phyloP scores from a whole-genome alignment of 2,888 invertebrate genomes.

The Chloroclystis v-ata region DNA sequence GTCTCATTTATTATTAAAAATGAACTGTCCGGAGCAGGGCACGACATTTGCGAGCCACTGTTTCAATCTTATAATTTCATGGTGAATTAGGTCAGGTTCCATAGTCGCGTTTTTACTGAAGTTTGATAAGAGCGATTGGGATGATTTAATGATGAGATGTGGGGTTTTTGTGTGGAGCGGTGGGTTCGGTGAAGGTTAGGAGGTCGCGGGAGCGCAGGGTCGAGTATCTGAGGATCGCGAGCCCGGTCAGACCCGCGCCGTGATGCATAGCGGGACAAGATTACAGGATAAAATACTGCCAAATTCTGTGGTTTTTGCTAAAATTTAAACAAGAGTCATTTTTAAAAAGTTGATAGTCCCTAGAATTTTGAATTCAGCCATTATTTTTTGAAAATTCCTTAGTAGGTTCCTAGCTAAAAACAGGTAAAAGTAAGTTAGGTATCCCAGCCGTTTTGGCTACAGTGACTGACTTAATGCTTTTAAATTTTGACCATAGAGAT shows the following conservation, averaged over 20 bases:
- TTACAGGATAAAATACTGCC: conserved; percentile 35
- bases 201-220: conserved; percentile 45
- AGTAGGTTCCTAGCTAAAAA: too few relatives aligned
- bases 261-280: conserved; percentile 56
- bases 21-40: conserved; percentile 76
- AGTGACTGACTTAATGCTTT: too few relatives aligned
- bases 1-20: conserved; percentile 80
- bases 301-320: not conserved
- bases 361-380: too few relatives aligned
- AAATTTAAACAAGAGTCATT: too few relatives aligned
- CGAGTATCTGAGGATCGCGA: conserved; percentile 48
- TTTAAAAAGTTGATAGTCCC: too few relatives aligned
- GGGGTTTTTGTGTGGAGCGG: conserved; percentile 31
- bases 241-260: conserved; percentile 40
- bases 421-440: too few relatives aligned
- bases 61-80: conserved; percentile 76
- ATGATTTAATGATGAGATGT: conserved; percentile 30
- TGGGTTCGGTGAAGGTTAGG: conserved; percentile 35
- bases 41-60: conserved; percentile 69
- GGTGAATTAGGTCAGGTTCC: conserved; percentile 61
- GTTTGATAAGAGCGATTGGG: conserved; percentile 31
- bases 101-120: conserved; percentile 33
- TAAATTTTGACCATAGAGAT: too few relatives aligned
- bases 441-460: too few relatives aligned
- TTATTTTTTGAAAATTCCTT: too few relatives aligned